Conservation (phyloP, 2,797 vertebrate genomes). For the Mormyrus hasselquistii region DNA sequence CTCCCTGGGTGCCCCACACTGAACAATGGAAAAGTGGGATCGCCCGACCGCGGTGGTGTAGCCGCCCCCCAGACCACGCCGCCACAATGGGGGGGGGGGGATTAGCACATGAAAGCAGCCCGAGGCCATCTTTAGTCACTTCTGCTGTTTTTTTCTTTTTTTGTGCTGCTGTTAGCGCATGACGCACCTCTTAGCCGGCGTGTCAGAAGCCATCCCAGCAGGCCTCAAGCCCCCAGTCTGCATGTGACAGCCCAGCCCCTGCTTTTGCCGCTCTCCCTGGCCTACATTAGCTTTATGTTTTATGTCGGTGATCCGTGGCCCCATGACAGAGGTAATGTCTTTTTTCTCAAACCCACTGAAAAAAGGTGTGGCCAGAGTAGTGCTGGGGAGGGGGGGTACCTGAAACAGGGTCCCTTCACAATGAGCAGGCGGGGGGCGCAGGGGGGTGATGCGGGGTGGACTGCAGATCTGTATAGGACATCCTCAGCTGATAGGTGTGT, state of each 20-base stretch:
- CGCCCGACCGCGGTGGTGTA: slow-evolving; percentile 52
- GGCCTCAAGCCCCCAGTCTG: not conserved
- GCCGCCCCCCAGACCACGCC: slow-evolving; percentile 1
- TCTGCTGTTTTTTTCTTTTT: not conserved
- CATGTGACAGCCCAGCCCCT: not conserved
- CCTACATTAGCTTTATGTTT: not conserved
- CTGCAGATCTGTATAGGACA: not conserved
- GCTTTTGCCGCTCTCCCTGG: not conserved
- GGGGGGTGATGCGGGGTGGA: not conserved
- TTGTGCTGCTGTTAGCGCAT: not conserved
- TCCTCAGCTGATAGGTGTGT: not conserved
- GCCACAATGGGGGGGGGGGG: slow-evolving; percentile 49
- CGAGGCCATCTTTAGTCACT: slow-evolving; percentile 48
- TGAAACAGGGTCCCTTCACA: not conserved
- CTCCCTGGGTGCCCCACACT: slow-evolving; percentile 16
- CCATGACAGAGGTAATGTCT: not conserved
- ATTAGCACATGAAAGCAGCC: slow-evolving; percentile 62
- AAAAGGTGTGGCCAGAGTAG: not conserved
- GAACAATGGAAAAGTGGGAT: slow-evolving; percentile 55
- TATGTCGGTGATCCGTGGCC: not conserved
- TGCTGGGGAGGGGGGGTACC: not conserved
- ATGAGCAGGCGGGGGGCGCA: not conserved
- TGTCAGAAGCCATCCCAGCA: slow-evolving; percentile 3
- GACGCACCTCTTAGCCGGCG: not conserved
- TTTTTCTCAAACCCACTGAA: not conserved